Base-by-base conservation (phyloP, 1,140 invertebrate genomes). In the Paramacrobiotus metropolitanus region DNA sequence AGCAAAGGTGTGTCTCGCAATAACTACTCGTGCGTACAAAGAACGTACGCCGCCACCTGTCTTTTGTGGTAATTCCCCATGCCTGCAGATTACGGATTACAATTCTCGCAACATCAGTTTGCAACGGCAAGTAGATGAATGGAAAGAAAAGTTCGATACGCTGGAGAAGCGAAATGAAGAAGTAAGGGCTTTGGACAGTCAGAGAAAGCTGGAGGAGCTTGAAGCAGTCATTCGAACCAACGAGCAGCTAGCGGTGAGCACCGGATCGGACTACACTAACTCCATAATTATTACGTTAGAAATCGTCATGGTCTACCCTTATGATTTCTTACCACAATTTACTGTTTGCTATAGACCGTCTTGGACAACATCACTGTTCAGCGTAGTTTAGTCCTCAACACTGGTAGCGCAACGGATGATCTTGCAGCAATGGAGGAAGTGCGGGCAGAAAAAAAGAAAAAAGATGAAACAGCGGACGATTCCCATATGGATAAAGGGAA, bases 201-300 rank as follows among this genome's bases (percentile, higher is more conserved):
- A 88, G 71, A 85, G 88, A 70, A 86, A 92, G 68, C 80, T 81
- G 20, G 89, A 95, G 70, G 89, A 94, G 73, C 82, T 92, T 45
- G 77, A 84, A 44, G 88, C 89, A 67, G 75, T 93, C 29, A 93
- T 90, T 74, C 85, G 88, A 71, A 91, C 89, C 3, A 94, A 93
- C 72, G 80, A 84, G 66, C 90, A 94, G 72, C 74, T 95, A 18
- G 93, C 93, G 79, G 85, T 86, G 74, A 60, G 64, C 29, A 29
- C 9, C n/a, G n/a, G 9, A 40, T 15, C 34, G 9, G 34, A 40
- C 9, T 40, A n/a, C 34, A 15, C 9, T 15, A 40, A 40, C n/a
- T 0, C 9, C 9, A n/a, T n/a, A 40, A n/a, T 15, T 9, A 40
- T 9, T 40, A n/a, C 9, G 34, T 40, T 9, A 40, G 9, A 9